Evolutionary conservation across 2,113 vertebrate species (phyloP).

Genomic region (Seriola rivoliana): DNA sequence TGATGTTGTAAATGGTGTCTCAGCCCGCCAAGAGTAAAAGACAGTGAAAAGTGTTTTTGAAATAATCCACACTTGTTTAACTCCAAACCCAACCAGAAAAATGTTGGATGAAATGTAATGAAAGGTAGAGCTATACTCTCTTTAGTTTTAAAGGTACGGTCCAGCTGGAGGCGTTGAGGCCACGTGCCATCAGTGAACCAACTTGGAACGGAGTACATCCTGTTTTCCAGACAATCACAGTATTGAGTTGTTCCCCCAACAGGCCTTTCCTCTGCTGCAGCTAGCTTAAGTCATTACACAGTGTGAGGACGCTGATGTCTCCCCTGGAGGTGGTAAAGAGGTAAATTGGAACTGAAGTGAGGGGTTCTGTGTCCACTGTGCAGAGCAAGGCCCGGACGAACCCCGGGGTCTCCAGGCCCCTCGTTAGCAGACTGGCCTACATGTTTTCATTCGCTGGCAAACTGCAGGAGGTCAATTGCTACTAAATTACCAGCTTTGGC

Average conservation of each 20-base stretch:
- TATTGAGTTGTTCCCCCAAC: constrained; percentile 59
- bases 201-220: constrained; percentile 37
- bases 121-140: background rate
- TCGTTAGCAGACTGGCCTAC: constrained; percentile 78
- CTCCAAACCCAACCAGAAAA: constrained; percentile 28
- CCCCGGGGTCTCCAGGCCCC: constrained; percentile 72
- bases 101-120: constrained; percentile 18
- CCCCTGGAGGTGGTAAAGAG: constrained; percentile 73
- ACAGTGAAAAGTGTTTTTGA: constrained; percentile 11
- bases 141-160: background rate
- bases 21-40: background rate
- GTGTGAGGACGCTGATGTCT: constrained; percentile 62
- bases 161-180: constrained; percentile 41
- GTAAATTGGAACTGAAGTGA: constrained; percentile 80
- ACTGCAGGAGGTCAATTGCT: constrained; percentile 85
- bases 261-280: constrained; percentile 54
- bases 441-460: constrained; percentile 81
- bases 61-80: constrained; percentile 15
- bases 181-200: constrained; percentile 42
- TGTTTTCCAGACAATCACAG: constrained; percentile 62
- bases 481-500: constrained; percentile 82
- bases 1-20: constrained; percentile 14
- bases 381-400: constrained; percentile 53
- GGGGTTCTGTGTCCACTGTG: constrained; percentile 70
- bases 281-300: constrained; percentile 70